Evolutionary conservation across 1,140 invertebrate species (phyloP), one percentile per base, ranked within the genome.

Genomic region (Eurosta solidaginis): DNA sequence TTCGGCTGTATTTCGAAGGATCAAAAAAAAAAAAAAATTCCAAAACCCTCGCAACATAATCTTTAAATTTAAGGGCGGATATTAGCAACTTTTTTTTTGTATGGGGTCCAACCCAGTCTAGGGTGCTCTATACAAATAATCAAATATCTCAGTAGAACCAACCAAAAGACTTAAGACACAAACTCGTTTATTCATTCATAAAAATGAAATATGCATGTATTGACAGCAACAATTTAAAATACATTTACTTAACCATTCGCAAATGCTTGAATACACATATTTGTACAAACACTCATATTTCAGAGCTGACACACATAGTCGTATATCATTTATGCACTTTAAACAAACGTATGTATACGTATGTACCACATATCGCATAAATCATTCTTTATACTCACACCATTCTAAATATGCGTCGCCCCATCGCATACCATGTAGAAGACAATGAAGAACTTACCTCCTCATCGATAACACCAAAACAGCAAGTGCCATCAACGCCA

Each of bases 401-500:
- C n/a, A 36, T n/a, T 14, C 33, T n/a, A 20, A 3, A 10, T 33
- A 17, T 40, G 33, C 59, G 40, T 20, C 59, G n/a, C n/a, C 17
- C 5, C 33, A 40, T 7, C 59, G 10, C 45, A 12, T 22, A n/a
- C n/a, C n/a, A n/a, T n/a, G n/a, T n/a, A n/a, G n/a, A n/a, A n/a
- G n/a, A n/a, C n/a, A 22, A 22, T 29, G 33, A 68, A 42, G 33
- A 20, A 36, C 59, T 33, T n/a, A n/a, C n/a, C n/a, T n/a, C n/a
- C 33, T 7, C 59, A 68, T 68, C 59, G 59, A 68, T 68, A 68
- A 68, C 59, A 68, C 17, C 59, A 20, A 68, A 68, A 68, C 59
- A 68, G 59, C 59, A 68, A 68, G 59, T 68, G 59, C 59, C 59
- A 68, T 68, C 59, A 68, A 68, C 59, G 59, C 59, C 59, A 68